Evolutionary conservation across 2,113 vertebrate species (phyloP).

Genomic region (Mustela nigripes): DNA sequence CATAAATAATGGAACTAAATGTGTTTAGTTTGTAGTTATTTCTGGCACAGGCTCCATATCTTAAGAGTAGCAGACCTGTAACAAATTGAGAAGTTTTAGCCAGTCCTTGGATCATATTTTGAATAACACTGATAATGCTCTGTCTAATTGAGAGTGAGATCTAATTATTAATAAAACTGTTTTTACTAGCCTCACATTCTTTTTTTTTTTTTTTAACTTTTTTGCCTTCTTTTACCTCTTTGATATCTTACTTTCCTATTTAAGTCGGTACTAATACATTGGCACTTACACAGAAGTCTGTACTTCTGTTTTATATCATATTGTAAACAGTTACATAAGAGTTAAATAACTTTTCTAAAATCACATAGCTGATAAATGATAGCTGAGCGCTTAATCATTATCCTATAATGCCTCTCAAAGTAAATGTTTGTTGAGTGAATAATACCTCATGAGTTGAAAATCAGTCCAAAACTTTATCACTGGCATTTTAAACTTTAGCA

Average conservation of each 20-base stretch:
- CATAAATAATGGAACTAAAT: not conserved
- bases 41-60: not conserved
- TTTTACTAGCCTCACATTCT: not conserved
- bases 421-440: conserved; percentile 17
- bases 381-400: not conserved
- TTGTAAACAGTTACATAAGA: not conserved
- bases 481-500: not conserved
- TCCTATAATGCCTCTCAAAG: not conserved
- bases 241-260: conserved; percentile 17
- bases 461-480: not conserved
- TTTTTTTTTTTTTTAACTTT: not conserved
- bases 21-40: conserved; percentile 2
- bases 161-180: not conserved
- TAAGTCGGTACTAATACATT: not conserved
- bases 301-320: not conserved
- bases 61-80: not conserved
- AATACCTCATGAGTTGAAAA: conserved; percentile 13
- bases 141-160: not conserved
- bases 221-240: conserved; percentile 3
- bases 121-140: not conserved
- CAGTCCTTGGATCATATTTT: not conserved
- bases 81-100: not conserved
- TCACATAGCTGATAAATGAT: not conserved
- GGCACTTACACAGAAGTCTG: not conserved
- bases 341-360: conserved; percentile 26